Evolutionary conservation across 2,113 vertebrate genomes (phyloP).

Genomic region (Holacanthus passer): DNA sequence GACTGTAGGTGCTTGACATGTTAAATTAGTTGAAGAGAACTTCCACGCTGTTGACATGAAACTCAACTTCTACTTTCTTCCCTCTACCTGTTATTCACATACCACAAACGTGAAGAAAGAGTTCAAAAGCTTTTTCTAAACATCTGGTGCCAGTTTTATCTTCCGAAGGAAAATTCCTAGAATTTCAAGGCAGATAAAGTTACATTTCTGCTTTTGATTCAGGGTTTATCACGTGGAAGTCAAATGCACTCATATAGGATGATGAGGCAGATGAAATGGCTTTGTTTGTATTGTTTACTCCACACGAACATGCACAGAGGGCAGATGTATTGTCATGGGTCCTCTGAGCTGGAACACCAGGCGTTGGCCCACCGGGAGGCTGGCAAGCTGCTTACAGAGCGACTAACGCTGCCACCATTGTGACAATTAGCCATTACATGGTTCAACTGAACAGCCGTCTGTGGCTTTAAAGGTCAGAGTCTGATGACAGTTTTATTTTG

Average conservation of each 20-base stretch:
- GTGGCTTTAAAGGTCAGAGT: not conserved
- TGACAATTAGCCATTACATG: conserved; percentile 46
- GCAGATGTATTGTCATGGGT: conserved; percentile 14
- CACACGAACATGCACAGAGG: not conserved
- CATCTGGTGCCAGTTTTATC: not conserved
- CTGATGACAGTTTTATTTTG: conserved; percentile 8
- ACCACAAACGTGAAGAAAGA: not conserved
- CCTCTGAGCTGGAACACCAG: conserved; percentile 45
- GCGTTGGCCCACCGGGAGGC: conserved; percentile 42
- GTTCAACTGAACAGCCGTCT: not conserved
- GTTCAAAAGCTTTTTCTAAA: not conserved
- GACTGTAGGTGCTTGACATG: not conserved
- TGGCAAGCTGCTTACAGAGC: conserved; percentile 28
- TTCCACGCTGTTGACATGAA: not conserved
- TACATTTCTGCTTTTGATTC: not conserved
- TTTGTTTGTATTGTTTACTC: conserved; percentile 37
- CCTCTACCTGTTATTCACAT: not conserved
- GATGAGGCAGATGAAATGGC: not conserved
- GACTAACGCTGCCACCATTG: conserved; percentile 20
- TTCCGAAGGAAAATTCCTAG: not conserved
- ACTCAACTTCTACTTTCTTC: not conserved
- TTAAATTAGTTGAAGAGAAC: not conserved
- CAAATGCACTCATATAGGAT: not conserved
- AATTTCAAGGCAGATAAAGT: not conserved
- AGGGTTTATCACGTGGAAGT: not conserved